Percentiles rank a stretch among this genome's conserved stretches.
These are phyloP conservation scores for Aphyosemion australe DNA, from an alignment of 2,113 vertebrate species.

Conservation along the genomic window DNA sequence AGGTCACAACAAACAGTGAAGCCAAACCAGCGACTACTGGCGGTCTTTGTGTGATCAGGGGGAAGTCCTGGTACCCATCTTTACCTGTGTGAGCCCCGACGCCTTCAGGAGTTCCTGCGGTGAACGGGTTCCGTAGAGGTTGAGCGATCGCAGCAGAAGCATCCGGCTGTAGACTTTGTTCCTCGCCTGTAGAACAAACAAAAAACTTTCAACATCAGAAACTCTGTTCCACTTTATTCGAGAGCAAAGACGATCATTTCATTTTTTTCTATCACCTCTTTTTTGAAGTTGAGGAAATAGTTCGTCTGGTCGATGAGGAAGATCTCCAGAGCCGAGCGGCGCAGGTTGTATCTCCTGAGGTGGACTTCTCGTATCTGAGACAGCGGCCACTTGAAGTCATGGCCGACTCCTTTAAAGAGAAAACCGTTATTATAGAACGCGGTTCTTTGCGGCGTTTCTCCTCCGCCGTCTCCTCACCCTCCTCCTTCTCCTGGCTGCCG, in stretches of 20 bases:
- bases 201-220: not conserved
- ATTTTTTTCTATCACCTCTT: constrained; percentile 81
- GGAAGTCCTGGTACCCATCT: too few species aligned
- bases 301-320: constrained; percentile 97
- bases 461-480: constrained; percentile 78
- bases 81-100: constrained; percentile 93
- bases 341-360: constrained; percentile 92
- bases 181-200: constrained; percentile 78
- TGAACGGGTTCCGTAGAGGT: constrained; percentile 88
- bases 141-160: constrained; percentile 87
- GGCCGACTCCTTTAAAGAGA: constrained; percentile 83
- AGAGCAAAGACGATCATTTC: too few species aligned
- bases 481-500: constrained; percentile 91
- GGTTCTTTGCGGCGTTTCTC: too few species aligned
- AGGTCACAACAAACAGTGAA: too few species aligned
- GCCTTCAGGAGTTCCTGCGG: constrained; percentile 94
- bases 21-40: too few species aligned
- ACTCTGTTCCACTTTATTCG: not conserved
- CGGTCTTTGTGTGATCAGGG: too few species aligned
- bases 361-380: constrained; percentile 95
- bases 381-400: constrained; percentile 97
- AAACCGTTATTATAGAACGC: not conserved
- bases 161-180: constrained; percentile 94
- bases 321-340: constrained; percentile 94
- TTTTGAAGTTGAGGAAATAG: constrained; percentile 97